Evolutionary conservation across 2,113 vertebrate genomes (phyloP).

Genomic region (Ptilorrhoa leucosticta): DNA sequence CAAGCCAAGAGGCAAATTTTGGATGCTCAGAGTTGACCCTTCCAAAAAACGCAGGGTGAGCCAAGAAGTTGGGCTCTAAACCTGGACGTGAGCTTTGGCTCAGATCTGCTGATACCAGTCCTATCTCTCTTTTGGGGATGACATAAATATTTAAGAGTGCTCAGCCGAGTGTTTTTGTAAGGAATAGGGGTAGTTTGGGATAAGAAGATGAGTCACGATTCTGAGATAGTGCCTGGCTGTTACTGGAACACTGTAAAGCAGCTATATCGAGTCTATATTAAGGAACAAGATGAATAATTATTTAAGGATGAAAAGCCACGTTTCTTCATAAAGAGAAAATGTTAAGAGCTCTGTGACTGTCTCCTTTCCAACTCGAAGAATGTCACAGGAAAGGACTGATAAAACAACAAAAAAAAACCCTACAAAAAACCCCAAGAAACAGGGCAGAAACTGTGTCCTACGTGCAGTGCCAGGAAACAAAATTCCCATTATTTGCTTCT

Average conservation of each 20-base stretch:
- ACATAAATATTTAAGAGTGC: constrained; percentile 5
- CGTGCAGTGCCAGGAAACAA: background rate
- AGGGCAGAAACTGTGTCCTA: background rate
- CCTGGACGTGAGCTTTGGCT: background rate
- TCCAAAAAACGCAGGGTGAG: background rate
- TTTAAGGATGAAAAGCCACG: background rate
- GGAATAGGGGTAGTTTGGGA: background rate
- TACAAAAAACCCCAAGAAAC: background rate
- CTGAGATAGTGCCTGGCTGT: background rate
- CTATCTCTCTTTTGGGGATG: background rate
- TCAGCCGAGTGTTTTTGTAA: background rate
- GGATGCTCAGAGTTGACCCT: background rate
- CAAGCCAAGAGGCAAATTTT: background rate
- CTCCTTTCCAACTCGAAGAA: background rate
- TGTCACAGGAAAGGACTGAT: background rate
- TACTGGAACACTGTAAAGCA: background rate
- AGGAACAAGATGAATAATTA: constrained; percentile 8
- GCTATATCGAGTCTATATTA: background rate
- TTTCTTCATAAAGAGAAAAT: background rate
- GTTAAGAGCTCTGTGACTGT: background rate
- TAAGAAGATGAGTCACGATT: constrained; percentile 1
- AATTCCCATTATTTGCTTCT: background rate
- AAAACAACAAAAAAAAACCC: background rate
- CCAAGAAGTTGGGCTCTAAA: background rate
- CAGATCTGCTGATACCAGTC: background rate